phyloP scores from a whole-genome alignment of 1,140 invertebrate genomes.

The Vanessa atalanta region DNA sequence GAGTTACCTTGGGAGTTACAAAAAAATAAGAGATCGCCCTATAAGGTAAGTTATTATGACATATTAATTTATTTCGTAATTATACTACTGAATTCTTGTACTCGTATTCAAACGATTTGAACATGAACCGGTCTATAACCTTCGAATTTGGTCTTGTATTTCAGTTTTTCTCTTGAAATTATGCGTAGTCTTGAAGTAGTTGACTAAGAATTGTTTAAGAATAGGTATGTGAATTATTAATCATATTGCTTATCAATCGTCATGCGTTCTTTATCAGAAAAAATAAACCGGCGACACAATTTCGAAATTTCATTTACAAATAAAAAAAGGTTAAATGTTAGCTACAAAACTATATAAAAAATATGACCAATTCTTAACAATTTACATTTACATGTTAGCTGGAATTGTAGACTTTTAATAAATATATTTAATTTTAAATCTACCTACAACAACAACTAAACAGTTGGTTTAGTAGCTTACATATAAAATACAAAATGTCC shows the following conservation, averaged over 20 bases:
- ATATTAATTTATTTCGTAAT: background rate
- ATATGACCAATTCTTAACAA: background rate
- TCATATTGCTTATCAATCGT: background rate
- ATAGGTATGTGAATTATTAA: background rate
- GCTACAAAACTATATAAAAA: background rate
- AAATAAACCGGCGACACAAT: slow-evolving; percentile 1
- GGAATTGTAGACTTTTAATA: too few relatives aligned
- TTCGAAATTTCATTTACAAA: slow-evolving; percentile 6
- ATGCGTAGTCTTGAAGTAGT: background rate
- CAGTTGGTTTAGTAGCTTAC: too few relatives aligned
- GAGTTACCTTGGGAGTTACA: slow-evolving; percentile 67
- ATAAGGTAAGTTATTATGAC: slow-evolving; percentile 54
- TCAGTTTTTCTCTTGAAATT: background rate
- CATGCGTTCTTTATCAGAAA: slow-evolving; percentile 16
- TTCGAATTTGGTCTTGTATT: background rate
- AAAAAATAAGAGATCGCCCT: slow-evolving; percentile 63
- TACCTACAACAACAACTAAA: too few relatives aligned
- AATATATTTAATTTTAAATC: too few relatives aligned
- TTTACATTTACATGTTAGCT: too few relatives aligned
- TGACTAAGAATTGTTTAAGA: background rate
- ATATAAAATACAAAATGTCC: too few relatives aligned
- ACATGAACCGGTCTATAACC: too few relatives aligned
- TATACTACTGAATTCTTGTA: too few relatives aligned
- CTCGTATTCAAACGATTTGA: too few relatives aligned
- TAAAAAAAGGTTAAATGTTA: background rate